phyloP scores from a whole-genome alignment of 53 echinoderm and acorn worm species.

The Apostichopus leukothele region DNA sequence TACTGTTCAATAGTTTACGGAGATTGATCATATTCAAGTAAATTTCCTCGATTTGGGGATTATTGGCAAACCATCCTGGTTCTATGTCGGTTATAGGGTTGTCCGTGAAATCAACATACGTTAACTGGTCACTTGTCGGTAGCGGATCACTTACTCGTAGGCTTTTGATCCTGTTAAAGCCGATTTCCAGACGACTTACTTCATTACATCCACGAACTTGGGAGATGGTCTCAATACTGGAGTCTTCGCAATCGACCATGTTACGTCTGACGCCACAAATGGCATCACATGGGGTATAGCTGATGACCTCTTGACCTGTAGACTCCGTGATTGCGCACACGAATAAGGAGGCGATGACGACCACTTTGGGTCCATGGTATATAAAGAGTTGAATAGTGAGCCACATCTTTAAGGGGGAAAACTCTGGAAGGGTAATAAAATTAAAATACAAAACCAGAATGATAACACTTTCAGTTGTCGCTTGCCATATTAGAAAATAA shows the following conservation, averaged over 20 bases:
- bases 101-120: not conserved
- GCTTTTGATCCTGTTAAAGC: too few species aligned
- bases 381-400: not conserved
- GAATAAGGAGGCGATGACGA: not conserved
- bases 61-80: not conserved
- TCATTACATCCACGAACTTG: too few species aligned
- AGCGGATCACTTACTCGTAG: not conserved
- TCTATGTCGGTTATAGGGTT: slow-evolving; percentile 1
- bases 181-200: too few species aligned
- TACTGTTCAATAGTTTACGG: not conserved
- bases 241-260: not conserved
- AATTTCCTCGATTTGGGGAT: not conserved
- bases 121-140: not conserved
- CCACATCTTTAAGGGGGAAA: not conserved
- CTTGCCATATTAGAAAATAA: too few species aligned
- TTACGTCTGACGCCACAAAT: not conserved
- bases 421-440: too few species aligned
- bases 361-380: not conserved
- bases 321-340: not conserved
- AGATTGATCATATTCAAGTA: not conserved
- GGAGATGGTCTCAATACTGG: not conserved
- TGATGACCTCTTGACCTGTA: not conserved
- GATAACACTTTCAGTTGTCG: too few species aligned
- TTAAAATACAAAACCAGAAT: too few species aligned
- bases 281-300: not conserved